Evolutionary conservation across 2,888 invertebrate species (phyloP), one percentile per base, ranked within the genome.

Genomic region (Trachelus troglodyta): DNA sequence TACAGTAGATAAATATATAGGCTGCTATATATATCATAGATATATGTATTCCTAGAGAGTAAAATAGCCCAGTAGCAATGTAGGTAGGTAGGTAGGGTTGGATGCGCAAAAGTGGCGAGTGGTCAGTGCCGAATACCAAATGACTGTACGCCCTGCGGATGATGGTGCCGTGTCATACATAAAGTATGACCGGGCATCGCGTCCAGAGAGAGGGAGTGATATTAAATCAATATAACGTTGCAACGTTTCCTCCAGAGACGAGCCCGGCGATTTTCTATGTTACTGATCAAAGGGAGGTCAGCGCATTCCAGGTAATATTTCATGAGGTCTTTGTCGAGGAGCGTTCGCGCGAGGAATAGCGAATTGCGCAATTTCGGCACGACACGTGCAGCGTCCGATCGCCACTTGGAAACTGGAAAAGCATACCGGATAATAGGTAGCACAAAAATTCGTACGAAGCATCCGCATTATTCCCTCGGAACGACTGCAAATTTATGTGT

Each of bases 81-180:
- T 23, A 56, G 83, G 83, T 84, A 84, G 79, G 75, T 82, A 79
- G 80, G 83, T 82, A 79, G 82, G 86, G 85, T 85, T 86, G 87
- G 90, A 88, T 88, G 88, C 85, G 83, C 85, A 88, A 90, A 91
- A 91, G 91, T 90, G 90, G 87, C 87, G 85, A 88, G 88, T 82
- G 90, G 89, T 89, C 90, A 89, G 90, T 87, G 85, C 87, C 89
- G 91, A 91, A 91, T 91, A 91, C 91, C 86, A 91, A 91, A 90
- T 89, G 88, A 86, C 77, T 74, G 74, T 74, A 80, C 84, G 85
- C 84, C 88, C 86, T 80, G 82, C 84, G 87, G 86, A 87, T 84
- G 87, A 86, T 85, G 86, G 85, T 84, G 86, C 82, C 85, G 87
- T 86, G 88, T 86, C 87, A 87, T 90, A 89, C 90, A 90, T 91